Percentiles rank a stretch among this genome's conserved stretches.
phyloP scores from a whole-genome alignment of 2,113 vertebrate genomes.

The Cynoglossus semilaevis region DNA sequence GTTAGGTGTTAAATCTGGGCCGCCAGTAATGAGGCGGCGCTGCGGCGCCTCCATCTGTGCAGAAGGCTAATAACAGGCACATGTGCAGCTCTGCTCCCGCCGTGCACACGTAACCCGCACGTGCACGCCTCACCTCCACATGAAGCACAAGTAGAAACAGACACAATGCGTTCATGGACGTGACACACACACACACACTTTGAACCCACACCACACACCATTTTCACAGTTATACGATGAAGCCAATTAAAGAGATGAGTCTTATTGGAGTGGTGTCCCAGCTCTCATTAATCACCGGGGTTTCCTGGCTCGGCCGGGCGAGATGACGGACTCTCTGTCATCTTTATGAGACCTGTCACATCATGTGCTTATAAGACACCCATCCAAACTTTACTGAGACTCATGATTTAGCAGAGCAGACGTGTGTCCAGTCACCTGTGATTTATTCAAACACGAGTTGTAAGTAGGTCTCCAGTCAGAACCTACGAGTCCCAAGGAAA shows the following conservation, averaged over 20 bases:
- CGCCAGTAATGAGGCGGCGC: constrained; percentile 52
- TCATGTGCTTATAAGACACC: constrained; percentile 71
- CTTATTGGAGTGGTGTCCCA: constrained; percentile 73
- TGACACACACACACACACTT: constrained; percentile 1
- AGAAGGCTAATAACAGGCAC: constrained; percentile 30
- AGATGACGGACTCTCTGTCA: constrained; percentile 60
- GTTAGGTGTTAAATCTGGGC: constrained; percentile 64
- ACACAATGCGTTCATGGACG: constrained; percentile 12
- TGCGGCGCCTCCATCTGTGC: constrained; percentile 28
- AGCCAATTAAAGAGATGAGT: constrained; percentile 77
- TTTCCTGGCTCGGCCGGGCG: constrained; percentile 65
- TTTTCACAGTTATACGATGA: constrained; percentile 54
- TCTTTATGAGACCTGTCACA: constrained; percentile 73
- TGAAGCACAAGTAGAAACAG: constrained; percentile 6
- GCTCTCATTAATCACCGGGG: constrained; percentile 66
- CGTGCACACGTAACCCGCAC: constrained; percentile 3
- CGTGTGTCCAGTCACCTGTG: constrained; percentile 39
- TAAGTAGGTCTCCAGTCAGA: constrained; percentile 10
- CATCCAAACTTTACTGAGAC: constrained; percentile 69
- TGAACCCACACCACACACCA: constrained; percentile 22
- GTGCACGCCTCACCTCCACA: neutral
- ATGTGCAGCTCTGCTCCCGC: constrained; percentile 4
- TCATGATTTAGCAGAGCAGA: constrained; percentile 62
- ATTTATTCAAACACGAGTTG: constrained; percentile 66
- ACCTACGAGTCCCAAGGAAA: too few relatives aligned